Evolutionary conservation across 2,113 vertebrate species (phyloP), one percentile per base, ranked within the genome.

Genomic region (Turnix velox): DNA sequence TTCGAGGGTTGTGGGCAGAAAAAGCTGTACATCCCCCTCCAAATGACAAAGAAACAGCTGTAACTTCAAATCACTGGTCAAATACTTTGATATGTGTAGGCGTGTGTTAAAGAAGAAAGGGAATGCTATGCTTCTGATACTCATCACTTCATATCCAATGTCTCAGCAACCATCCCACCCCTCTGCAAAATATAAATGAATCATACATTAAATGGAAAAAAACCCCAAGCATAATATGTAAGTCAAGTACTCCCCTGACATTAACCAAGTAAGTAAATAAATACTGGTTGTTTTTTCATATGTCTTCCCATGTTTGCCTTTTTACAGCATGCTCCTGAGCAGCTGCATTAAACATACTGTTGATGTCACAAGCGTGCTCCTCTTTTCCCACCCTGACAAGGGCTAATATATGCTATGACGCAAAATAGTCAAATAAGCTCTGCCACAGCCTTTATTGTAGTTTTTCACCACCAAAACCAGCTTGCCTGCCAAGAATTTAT

Each of bases 1-100:
- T 67, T 94, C 91, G 73, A 65, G 54, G 45, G n/a, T 18, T 91
- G 90, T 96, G 88, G 96, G 94, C 66, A 93, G 91, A 82, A 91
- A 84, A 78, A 91, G 62, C 42, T 79, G 73, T 66, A 61, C 62
- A 84, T 72, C 54, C 58, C 62, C 69, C 89, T 83, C 49, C 77
- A 82, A 27, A 71, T 7, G 87, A 94, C 92, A 96, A 96, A 93
- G 94, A 88, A 94, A 93, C 77, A 93, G 88, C 88, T 96, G 94
- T 95, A 91, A 79, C 23, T 85, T 91, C 79, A 93, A 91, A 96
- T 30, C 77, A 78, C 54, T 89, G 91, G 89, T 92, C 95, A 87
- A 95, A 96, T 89, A 66, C 69, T 95, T 93, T 1, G 49, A 82
- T 93, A 91, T 69, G 77, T 46, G 88, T 93, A 75, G 92, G 95